Percentiles rank a stretch among this genome's conserved stretches.
Conservation (phyloP, 2,888 invertebrate species). For the Steinernema hermaphroditum region DNA sequence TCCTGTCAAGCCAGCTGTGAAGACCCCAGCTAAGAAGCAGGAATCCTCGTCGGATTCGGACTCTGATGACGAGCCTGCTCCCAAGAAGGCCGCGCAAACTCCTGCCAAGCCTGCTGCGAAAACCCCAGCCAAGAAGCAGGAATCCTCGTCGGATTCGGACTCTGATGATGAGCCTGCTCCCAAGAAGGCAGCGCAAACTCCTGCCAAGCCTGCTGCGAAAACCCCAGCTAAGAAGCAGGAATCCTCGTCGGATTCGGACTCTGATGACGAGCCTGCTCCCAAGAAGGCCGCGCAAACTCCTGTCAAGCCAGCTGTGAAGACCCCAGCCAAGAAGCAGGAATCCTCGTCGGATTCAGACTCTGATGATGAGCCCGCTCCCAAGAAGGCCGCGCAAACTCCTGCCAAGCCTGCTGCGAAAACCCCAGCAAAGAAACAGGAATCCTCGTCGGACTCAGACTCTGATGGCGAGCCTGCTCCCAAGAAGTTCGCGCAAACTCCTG, state of each 20-base stretch:
- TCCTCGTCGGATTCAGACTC: slow-evolving; percentile 7
- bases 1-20: too few relatives aligned
- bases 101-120: too few relatives aligned
- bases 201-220: slow-evolving; percentile 28
- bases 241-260: slow-evolving; percentile 32
- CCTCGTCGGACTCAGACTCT: slow-evolving; percentile 33
- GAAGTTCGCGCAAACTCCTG: slow-evolving; percentile 34
- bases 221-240: slow-evolving; percentile 28
- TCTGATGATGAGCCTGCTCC: slow-evolving; percentile 38
- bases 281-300: slow-evolving; percentile 21
- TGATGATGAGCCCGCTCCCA: slow-evolving; percentile 1
- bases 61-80: slow-evolving; percentile 11
- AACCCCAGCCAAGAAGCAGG: neutral
- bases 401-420: slow-evolving; percentile 28
- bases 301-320: neutral
- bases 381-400: slow-evolving; percentile 35
- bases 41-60: neutral
- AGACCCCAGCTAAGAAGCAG: too few relatives aligned
- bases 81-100: slow-evolving; percentile 34
- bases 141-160: slow-evolving; percentile 23
- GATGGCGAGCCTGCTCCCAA: slow-evolving; percentile 34
- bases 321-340: neutral
- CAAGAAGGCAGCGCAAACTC: slow-evolving; percentile 34
- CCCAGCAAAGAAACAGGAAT: slow-evolving; percentile 30
- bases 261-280: slow-evolving; percentile 35